phyloP scores from a whole-genome alignment of 2,888 invertebrate species.

The Rhynchonema sp. region DNA sequence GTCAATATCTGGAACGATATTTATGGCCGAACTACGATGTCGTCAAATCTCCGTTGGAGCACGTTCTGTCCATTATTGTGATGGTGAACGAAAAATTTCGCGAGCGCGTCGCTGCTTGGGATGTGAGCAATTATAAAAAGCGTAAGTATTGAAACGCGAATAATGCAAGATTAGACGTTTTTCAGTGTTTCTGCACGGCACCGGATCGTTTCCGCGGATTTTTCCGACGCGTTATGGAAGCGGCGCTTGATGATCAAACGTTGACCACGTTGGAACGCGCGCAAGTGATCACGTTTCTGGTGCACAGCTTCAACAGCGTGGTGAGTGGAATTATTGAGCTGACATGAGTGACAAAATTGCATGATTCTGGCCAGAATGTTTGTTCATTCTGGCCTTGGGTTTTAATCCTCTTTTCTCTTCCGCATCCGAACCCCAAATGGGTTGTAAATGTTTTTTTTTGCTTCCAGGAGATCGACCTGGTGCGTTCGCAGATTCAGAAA shows the following conservation, averaged over 20 bases:
- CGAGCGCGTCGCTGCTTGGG: slow-evolving; percentile 89
- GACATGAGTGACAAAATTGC: background rate
- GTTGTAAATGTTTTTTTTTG: background rate
- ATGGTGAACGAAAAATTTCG: slow-evolving; percentile 97
- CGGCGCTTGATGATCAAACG: slow-evolving; percentile 41
- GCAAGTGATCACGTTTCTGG: slow-evolving; percentile 66
- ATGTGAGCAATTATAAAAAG: too few species aligned
- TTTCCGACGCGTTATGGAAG: slow-evolving; percentile 28
- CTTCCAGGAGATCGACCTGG: slow-evolving; percentile 57
- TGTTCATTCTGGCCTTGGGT: too few species aligned
- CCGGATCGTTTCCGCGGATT: slow-evolving; percentile 28
- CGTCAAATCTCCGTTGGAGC: slow-evolving; percentile 36
- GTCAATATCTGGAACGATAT: slow-evolving; percentile 87
- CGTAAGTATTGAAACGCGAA: too few species aligned
- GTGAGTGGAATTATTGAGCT: background rate
- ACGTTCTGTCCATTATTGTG: slow-evolving; percentile 84
- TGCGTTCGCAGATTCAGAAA: slow-evolving; percentile 71
- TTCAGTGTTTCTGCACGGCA: slow-evolving; percentile 16
- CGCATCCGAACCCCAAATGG: background rate
- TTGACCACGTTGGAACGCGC: slow-evolving; percentile 52
- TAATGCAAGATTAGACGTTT: too few species aligned
- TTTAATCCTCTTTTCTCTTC: background rate
- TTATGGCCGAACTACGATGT: slow-evolving; percentile 81
- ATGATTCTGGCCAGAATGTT: too few species aligned
- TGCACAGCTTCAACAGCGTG: slow-evolving; percentile 91